Evolutionary conservation across 2,797 vertebrate species (phyloP).

Genomic region (Cynodonichthys magdalenae): DNA sequence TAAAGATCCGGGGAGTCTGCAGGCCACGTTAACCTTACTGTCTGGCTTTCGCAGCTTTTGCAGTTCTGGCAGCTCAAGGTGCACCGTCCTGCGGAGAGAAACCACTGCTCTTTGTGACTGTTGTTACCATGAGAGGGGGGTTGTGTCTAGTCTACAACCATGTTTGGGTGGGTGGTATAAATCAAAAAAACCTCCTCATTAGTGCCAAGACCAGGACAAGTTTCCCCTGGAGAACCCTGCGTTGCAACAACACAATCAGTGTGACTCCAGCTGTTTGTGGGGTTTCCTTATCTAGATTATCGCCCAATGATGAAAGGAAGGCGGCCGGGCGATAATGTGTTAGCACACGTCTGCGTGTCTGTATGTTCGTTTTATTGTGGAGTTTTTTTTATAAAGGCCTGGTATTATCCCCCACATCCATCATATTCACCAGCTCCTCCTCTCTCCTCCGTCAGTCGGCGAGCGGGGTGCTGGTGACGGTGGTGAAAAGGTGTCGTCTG

Average conservation of each 20-base stretch:
- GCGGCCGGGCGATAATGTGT: too few species aligned
- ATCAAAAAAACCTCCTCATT: constrained; percentile 3
- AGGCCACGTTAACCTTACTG: not conserved
- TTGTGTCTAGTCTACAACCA: not conserved
- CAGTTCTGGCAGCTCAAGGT: not conserved
- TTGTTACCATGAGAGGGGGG: not conserved
- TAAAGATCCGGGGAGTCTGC: not conserved
- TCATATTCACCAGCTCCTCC: constrained; percentile 46
- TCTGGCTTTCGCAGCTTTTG: not conserved
- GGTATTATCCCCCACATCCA: constrained; percentile 34
- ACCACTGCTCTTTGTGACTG: not conserved
- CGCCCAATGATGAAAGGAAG: too few species aligned
- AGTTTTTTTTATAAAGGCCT: constrained; percentile 9
- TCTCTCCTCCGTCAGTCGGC: constrained; percentile 36
- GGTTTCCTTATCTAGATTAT: not conserved
- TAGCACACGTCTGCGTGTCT: too few species aligned
- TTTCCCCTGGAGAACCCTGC: not conserved
- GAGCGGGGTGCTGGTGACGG: constrained; percentile 45
- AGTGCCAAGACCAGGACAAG: constrained; percentile 1
- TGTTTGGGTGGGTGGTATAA: not conserved
- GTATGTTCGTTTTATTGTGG: not conserved
- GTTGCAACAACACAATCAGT: too few species aligned
- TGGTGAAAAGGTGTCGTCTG: constrained; percentile 58
- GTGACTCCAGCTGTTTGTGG: not conserved
- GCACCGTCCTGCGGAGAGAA: not conserved